These are phyloP conservation scores for Mesorhabditis belari DNA, from an alignment of 2,888 invertebrate genomes.

Conservation along the genomic window DNA sequence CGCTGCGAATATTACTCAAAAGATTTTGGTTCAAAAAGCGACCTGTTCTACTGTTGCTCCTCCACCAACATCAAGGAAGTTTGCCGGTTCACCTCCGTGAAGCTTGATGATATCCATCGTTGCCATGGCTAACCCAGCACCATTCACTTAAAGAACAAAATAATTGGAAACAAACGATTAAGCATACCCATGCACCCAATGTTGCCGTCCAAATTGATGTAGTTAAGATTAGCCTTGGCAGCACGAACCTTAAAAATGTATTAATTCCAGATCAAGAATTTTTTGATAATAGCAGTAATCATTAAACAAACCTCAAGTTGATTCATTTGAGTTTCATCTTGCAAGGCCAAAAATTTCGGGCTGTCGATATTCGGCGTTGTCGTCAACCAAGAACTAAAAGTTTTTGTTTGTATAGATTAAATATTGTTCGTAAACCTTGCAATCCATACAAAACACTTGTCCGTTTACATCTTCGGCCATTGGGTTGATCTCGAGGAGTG, in stretches of 20 bases:
- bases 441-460: conserved; percentile 74
- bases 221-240: conserved; percentile 82
- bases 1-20: conserved; percentile 58
- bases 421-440: conserved; percentile 68
- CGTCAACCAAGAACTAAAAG: conserved; percentile 75
- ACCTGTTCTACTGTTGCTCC: conserved; percentile 74
- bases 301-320: too few species aligned
- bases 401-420: too few species aligned
- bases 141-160: conserved; percentile 71
- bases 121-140: conserved; percentile 98
- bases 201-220: conserved; percentile 92
- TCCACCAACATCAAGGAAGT: conserved; percentile 96
- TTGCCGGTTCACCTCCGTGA: conserved; percentile 91
- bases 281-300: background rate
- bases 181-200: conserved; percentile 75
- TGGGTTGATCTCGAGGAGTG: conserved; percentile 96
- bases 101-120: conserved; percentile 98
- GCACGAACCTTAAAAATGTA: conserved; percentile 76
- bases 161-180: conserved; percentile 6
- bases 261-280: background rate
- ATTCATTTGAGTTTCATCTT: conserved; percentile 72
- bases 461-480: conserved; percentile 88
- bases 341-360: conserved; percentile 79
- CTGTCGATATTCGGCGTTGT: conserved; percentile 84
- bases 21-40: conserved; percentile 69